Conservation (phyloP, 2,888 invertebrate genomes). For the Amphipoea lucens region DNA sequence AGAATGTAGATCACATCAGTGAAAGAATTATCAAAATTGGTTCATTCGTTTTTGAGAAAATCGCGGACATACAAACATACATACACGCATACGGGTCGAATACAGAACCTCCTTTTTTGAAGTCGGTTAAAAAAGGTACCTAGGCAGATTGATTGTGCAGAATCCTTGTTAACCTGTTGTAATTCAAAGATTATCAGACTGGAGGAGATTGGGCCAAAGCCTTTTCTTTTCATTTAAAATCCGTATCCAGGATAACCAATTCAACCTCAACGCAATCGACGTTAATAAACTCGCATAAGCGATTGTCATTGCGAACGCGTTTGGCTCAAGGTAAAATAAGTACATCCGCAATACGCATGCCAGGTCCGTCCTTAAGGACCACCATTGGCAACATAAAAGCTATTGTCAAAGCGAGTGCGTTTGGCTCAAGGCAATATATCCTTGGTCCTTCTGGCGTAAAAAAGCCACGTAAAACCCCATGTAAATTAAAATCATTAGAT, state of each 20-base stretch:
- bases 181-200: neutral
- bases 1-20: too few species aligned
- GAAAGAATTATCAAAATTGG: too few species aligned
- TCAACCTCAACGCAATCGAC: neutral
- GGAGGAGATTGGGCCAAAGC: neutral
- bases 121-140: neutral
- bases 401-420: too few species aligned
- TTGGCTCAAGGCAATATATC: neutral
- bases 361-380: too few species aligned
- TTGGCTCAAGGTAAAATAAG: neutral
- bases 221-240: neutral
- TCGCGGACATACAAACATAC: too few species aligned
- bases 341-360: too few species aligned
- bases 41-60: too few species aligned
- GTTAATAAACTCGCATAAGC: neutral
- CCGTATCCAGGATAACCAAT: neutral
- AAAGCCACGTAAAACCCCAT: neutral
- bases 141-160: neutral
- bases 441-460: neutral
- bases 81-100: too few species aligned
- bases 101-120: too few species aligned
- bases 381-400: too few species aligned
- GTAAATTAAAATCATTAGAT: neutral
- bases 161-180: neutral
- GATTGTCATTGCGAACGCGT: neutral